Evolutionary conservation across 1,140 invertebrate species (phyloP), one percentile per base, ranked within the genome.

Genomic region (Caenorhabditis tropicalis): DNA sequence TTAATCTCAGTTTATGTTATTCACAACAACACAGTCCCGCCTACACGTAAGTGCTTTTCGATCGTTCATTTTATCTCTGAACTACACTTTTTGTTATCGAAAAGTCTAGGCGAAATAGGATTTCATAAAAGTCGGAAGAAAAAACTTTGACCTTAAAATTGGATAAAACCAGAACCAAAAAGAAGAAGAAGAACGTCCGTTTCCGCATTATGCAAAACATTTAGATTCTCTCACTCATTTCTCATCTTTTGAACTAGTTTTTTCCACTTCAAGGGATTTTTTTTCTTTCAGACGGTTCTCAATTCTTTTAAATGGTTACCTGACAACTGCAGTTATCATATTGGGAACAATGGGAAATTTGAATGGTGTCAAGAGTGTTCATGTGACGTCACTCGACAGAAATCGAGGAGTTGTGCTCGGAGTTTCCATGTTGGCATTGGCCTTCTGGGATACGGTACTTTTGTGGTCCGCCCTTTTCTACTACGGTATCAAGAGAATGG

Each of bases 401-500:
- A 89, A 89, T 74, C 86, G 88, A 31, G 88, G 88, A n/a, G 83
- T 90, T 15, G 88, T 83, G 21, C 39, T 89, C 24, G 88, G 89
- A 1, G 87, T 90, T 12, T 87, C 88, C 0, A 84, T 89, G 33
- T 19, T 90, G 27, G 82, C 85, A 15, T 46, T 89, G 24, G 88
- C 88, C 24, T 65, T 89, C 48, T 89, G 88, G 88, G 88, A 89
- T 81, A 89, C 88, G 6, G 51, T 88, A 27, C 84, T 89, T 21
- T 58, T 89, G 12, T 88, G 88, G 88, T 89, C 82, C 82, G 88
- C 89, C 4, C 86, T 89, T 33, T 83, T 88, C 49, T 89, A 89
- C 46, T 89, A 89, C 58, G 87, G 86, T 19, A 39, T 86, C 60
- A 89, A 88, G 53, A 82, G 81, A 43, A 39, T 89, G 31, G 31